Base-by-base conservation (phyloP, 2,888 invertebrate species). In the Caenorhabditis sp. region DNA sequence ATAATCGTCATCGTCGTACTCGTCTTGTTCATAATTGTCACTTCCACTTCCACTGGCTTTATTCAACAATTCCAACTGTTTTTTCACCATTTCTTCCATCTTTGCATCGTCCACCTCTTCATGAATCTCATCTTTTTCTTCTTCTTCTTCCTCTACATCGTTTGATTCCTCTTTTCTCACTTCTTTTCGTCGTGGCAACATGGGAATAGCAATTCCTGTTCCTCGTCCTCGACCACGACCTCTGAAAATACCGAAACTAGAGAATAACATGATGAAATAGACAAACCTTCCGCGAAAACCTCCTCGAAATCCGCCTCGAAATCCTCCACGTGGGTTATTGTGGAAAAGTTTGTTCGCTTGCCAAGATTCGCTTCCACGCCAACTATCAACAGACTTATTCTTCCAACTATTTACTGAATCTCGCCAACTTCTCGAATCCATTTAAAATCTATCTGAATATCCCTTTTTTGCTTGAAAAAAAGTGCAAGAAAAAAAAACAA, bases 21-120 rank as follows among this genome's bases (percentile, higher is more conserved):
- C 67, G 56, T 62, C 58, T 26, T 59, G 57, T 36, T 62, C 67
- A 14, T 66, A 59, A 10, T 27, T 17, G 3, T 66, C 66, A 31
- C 57, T 27, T 25, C 10, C 66, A 31, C 57, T 27, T 25, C 10
- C 5, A 31, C 10, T 10, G 10, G 31, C 10, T 31, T 53, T 52
- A 25, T 36, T 62, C 54, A 23, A 23, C 38, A 20, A 20, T 54
- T 36, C 56, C 20, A 43, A 25, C 12, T 56, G 54, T 26, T 25
- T 60, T n/a, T 10, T 25, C 7, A n/a, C 20, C n/a, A 43, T 23
- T 25, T 38, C 52, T 25, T 26, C 52, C 23, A 20, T 17, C 5
- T 50, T 60, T 25, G 20, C 14, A 23, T 60, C 26, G n/a, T n/a
- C n/a, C n/a, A 10, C 10, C 23, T 43, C 17, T 53, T 52, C 31